Evolutionary conservation across 2,888 invertebrate genomes (phyloP).

Genomic region (Chrysolina americana): DNA sequence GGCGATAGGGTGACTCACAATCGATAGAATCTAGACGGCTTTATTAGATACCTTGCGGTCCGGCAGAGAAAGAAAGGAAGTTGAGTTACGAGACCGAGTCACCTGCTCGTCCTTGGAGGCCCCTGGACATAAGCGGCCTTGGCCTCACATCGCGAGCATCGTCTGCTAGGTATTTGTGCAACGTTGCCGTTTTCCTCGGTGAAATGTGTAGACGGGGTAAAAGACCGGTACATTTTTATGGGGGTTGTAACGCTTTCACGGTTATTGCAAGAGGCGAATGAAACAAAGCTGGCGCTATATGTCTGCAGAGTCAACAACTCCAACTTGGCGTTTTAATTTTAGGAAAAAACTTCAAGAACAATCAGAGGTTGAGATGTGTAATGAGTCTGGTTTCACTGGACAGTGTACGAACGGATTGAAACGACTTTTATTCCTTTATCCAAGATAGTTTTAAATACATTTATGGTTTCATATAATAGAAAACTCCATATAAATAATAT

Average conservation of each 20-base stretch:
- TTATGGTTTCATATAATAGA: too few relatives aligned
- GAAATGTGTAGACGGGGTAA: neutral
- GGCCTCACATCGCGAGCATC: conserved; percentile 44
- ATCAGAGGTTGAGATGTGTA: neutral
- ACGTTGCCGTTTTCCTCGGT: conserved; percentile 23
- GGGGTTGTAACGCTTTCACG: neutral
- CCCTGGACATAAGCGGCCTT: conserved; percentile 50
- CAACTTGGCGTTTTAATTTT: neutral
- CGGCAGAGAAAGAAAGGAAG: neutral
- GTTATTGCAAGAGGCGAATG: neutral
- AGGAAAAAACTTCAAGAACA: neutral
- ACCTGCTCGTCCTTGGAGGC: conserved; percentile 50
- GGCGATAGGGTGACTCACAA: neutral
- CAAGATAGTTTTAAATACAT: too few relatives aligned
- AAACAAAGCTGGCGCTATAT: neutral
- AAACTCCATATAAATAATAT: too few relatives aligned
- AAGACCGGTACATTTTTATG: conserved; percentile 7
- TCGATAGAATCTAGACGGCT: conserved; percentile 1
- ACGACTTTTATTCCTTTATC: too few relatives aligned
- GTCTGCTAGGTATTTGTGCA: conserved; percentile 30
- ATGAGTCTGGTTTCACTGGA: too few relatives aligned
- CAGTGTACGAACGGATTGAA: too few relatives aligned
- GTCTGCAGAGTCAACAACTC: neutral
- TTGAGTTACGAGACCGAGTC: conserved; percentile 33
- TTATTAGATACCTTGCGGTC: conserved; percentile 4